Percentiles rank a stretch among this genome's conserved stretches.
phyloP scores from a whole-genome alignment of 2,797 vertebrate genomes.

The Siniperca obscura region DNA sequence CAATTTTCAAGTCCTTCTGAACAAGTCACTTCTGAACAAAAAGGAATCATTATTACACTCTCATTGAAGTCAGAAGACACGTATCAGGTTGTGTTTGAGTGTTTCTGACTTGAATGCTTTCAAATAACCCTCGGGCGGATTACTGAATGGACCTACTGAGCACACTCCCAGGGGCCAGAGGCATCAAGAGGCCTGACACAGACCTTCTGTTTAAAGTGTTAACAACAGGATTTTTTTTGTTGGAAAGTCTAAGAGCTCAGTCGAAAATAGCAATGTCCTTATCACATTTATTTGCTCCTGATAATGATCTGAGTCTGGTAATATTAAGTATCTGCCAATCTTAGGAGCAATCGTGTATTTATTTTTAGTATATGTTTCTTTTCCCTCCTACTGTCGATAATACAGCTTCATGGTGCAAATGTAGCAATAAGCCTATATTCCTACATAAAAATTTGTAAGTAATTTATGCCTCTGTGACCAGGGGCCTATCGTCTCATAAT shows the following conservation, averaged over 20 bases:
- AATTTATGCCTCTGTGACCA: not conserved
- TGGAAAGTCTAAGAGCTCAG: not conserved
- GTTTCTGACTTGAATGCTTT: slow-evolving; percentile 1
- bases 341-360: not conserved
- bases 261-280: not conserved
- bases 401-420: not conserved
- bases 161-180: not conserved
- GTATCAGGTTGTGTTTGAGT: slow-evolving; percentile 5
- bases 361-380: not conserved
- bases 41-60: not conserved
- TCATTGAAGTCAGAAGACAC: slow-evolving; percentile 12
- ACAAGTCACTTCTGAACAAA: not conserved
- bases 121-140: too few relatives aligned
- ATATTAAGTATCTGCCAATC: not conserved
- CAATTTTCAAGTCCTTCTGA: not conserved
- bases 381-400: not conserved
- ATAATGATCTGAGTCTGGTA: not conserved
- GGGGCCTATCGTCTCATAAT: not conserved
- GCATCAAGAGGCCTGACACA: not conserved
- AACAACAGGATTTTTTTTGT: not conserved
- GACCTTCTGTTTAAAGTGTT: not conserved
- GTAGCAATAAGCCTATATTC: not conserved
- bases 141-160: not conserved
- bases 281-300: not conserved
- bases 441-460: not conserved